Evolutionary conservation across 2,113 vertebrate genomes (phyloP).

Genomic region (Rafetus swinhoei): DNA sequence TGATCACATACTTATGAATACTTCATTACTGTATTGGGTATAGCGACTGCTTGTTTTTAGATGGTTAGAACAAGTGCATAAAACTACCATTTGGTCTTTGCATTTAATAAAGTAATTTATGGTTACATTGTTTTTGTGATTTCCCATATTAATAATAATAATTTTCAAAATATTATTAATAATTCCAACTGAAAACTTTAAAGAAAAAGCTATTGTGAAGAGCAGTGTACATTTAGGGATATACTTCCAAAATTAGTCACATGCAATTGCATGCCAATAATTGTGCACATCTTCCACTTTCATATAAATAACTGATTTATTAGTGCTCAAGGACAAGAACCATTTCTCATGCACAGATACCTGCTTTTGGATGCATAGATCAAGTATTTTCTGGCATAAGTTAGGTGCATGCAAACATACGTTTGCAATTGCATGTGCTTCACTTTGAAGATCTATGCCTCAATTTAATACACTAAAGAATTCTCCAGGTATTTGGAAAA

Average conservation of each 20-base stretch:
- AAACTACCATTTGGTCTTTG: too few relatives aligned
- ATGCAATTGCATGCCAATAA: neutral
- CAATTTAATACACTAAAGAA: neutral
- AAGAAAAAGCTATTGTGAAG: neutral
- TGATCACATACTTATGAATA: too few relatives aligned
- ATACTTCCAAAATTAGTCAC: neutral
- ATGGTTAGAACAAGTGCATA: too few relatives aligned
- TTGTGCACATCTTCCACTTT: rapidly evolving
- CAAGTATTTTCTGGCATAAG: rapidly evolving
- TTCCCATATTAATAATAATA: too few relatives aligned
- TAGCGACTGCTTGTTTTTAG: too few relatives aligned
- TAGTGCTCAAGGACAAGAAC: too few relatives aligned
- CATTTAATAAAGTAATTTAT: too few relatives aligned
- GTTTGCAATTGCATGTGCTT: neutral
- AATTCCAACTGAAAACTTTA: too few relatives aligned
- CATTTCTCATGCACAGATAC: neutral
- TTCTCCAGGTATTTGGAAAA: neutral
- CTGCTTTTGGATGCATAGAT: neutral
- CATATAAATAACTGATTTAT: too few relatives aligned
- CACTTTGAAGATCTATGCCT: neutral
- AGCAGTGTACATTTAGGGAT: neutral
- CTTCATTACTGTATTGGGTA: too few relatives aligned
- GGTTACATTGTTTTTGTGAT: too few relatives aligned
- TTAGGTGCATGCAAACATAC: neutral
- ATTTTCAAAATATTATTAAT: too few relatives aligned